phyloP scores from a whole-genome alignment of 2,888 invertebrate genomes.

The Dynastes grantii region DNA sequence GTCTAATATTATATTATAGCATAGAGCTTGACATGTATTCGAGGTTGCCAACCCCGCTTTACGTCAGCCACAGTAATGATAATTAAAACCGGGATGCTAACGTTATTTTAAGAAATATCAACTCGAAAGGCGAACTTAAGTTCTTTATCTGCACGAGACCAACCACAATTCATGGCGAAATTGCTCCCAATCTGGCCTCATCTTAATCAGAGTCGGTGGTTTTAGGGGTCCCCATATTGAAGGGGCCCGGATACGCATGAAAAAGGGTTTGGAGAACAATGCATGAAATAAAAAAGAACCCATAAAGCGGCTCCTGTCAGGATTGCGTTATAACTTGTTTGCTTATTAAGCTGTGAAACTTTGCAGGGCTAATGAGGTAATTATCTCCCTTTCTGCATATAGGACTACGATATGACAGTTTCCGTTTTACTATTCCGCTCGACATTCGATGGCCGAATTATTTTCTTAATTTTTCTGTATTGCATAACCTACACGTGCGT shows the following conservation, averaged over 20 bases:
- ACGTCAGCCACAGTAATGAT: slow-evolving; percentile 24
- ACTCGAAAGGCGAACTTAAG: slow-evolving; percentile 54
- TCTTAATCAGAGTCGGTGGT: slow-evolving; percentile 58
- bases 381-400: slow-evolving; percentile 7
- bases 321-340: slow-evolving; percentile 61
- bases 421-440: slow-evolving; percentile 5
- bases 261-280: slow-evolving; percentile 57
- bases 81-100: slow-evolving; percentile 51
- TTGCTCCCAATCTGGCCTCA: slow-evolving; percentile 58
- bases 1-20: too few species aligned
- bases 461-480: neutral
- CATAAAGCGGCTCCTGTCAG: slow-evolving; percentile 60
- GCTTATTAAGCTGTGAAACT: slow-evolving; percentile 59
- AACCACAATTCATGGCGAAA: slow-evolving; percentile 58
- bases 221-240: slow-evolving; percentile 56
- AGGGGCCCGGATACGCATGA: slow-evolving; percentile 57
- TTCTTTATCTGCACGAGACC: slow-evolving; percentile 57
- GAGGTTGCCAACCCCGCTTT: neutral
- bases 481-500: neutral
- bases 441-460: neutral
- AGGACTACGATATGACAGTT: slow-evolving; percentile 2
- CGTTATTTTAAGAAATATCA: slow-evolving; percentile 57
- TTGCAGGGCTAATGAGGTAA: slow-evolving; percentile 34
- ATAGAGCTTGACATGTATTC: neutral
- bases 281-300: slow-evolving; percentile 65